Percentiles rank a stretch among this genome's conserved stretches.
Conservation (phyloP, 2,888 invertebrate genomes). For the Microplitis manilae region DNA sequence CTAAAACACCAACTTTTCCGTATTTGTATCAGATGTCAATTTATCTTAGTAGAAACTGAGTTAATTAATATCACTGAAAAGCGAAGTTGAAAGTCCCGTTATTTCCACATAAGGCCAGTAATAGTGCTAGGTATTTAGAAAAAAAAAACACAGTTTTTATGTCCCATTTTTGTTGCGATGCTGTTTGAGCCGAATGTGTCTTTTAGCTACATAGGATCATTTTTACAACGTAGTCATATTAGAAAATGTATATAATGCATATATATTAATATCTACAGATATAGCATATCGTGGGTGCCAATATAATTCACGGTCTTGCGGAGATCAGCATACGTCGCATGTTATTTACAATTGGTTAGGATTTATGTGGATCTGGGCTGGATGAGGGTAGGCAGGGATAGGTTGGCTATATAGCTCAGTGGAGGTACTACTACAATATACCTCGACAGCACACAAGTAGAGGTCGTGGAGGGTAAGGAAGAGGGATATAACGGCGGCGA, state of each 20-base stretch:
- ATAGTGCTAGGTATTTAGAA: too few species aligned
- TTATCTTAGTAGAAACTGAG: too few species aligned
- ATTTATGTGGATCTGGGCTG: slow-evolving; percentile 62
- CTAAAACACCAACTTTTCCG: too few species aligned
- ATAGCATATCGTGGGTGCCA: slow-evolving; percentile 41
- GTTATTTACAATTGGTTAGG: slow-evolving; percentile 69
- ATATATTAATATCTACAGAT: slow-evolving; percentile 38
- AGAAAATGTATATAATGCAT: slow-evolving; percentile 30
- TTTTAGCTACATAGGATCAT: background rate
- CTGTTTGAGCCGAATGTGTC: too few species aligned
- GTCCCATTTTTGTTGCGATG: too few species aligned
- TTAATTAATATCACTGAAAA: too few species aligned
- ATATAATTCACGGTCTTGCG: slow-evolving; percentile 48
- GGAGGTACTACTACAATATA: slow-evolving; percentile 20
- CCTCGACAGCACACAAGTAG: background rate
- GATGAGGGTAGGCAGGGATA: slow-evolving; percentile 51
- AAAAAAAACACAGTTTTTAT: too few species aligned
- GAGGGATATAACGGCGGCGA: slow-evolving; percentile 39
- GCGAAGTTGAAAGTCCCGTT: too few species aligned
- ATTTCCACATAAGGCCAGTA: too few species aligned
- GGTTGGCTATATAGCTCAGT: slow-evolving; percentile 35
- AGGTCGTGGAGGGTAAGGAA: slow-evolving; percentile 39
- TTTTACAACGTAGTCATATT: background rate
- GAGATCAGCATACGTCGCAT: slow-evolving; percentile 67
- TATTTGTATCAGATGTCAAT: too few species aligned